These are phyloP conservation scores for Rosalia funebris DNA, from an alignment of 2,888 invertebrate genomes.

Conservation along the genomic window DNA sequence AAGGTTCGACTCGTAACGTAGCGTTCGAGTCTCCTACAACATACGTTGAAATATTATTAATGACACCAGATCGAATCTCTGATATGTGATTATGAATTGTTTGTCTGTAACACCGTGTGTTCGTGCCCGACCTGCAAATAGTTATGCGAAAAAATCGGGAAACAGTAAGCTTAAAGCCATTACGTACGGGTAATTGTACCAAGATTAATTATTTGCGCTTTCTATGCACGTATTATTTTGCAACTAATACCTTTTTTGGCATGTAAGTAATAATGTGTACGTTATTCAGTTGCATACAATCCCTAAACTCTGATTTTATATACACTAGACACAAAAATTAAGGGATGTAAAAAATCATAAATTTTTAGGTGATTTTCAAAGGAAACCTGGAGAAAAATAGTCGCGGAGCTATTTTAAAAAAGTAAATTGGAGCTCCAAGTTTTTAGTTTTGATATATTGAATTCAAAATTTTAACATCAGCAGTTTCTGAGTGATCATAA, in stretches of 20 bases:
- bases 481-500: too few relatives aligned
- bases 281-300: too few relatives aligned
- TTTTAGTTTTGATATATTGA: too few relatives aligned
- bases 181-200: slow-evolving; percentile 45
- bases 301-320: too few relatives aligned
- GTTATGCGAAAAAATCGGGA: slow-evolving; percentile 40
- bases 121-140: slow-evolving; percentile 44
- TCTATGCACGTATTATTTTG: slow-evolving; percentile 5
- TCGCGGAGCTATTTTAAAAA: too few relatives aligned
- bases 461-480: too few relatives aligned
- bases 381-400: too few relatives aligned
- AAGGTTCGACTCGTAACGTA: slow-evolving; percentile 34
- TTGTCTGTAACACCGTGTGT: slow-evolving; percentile 36
- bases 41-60: slow-evolving; percentile 52
- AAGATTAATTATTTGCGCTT: slow-evolving; percentile 41
- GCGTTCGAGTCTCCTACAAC: slow-evolving; percentile 38
- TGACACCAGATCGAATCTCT: slow-evolving; percentile 55
- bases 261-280: too few relatives aligned
- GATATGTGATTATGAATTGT: slow-evolving; percentile 57
- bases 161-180: slow-evolving; percentile 46
- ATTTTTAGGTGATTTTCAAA: too few relatives aligned
- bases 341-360: too few relatives aligned
- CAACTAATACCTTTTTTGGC: neutral
- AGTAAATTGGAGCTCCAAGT: too few relatives aligned
- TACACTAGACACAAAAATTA: too few relatives aligned